Percentiles rank a stretch among this genome's conserved stretches.
These are phyloP conservation scores for Clistopyga incitator DNA, from an alignment of 2,888 invertebrate species.

Conservation along the genomic window DNA sequence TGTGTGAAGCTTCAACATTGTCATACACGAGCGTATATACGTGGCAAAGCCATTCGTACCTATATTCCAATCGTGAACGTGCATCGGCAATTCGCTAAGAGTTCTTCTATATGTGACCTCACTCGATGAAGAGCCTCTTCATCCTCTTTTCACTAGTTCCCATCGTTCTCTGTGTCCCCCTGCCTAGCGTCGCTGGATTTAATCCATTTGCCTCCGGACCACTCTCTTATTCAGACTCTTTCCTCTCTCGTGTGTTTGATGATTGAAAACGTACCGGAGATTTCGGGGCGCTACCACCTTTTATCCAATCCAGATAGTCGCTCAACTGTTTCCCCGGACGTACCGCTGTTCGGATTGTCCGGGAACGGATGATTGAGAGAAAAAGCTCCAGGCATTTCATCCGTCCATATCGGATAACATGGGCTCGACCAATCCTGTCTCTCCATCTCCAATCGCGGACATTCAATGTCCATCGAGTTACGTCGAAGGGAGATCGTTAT, in stretches of 20 bases:
- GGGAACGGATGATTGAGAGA: constrained; percentile 16
- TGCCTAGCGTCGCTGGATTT: constrained; percentile 11
- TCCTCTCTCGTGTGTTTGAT: constrained; percentile 23
- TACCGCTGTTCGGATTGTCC: constrained; percentile 64
- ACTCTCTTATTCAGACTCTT: constrained; percentile 13
- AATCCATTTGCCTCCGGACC: constrained; percentile 26
- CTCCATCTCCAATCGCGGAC: background rate
- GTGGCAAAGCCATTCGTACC: background rate
- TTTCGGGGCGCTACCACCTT: constrained; percentile 14
- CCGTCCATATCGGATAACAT: background rate
- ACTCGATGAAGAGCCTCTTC: constrained; percentile 31
- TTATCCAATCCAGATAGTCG: constrained; percentile 6
- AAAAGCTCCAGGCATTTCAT: background rate
- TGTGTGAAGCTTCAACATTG: background rate
- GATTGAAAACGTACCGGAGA: constrained; percentile 27
- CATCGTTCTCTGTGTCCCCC: background rate
- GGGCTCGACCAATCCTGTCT: background rate
- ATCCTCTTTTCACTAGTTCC: constrained; percentile 21
- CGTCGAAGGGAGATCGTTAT: background rate
- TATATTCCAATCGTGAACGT: constrained; percentile 34
- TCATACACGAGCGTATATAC: background rate
- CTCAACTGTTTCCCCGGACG: constrained; percentile 22
- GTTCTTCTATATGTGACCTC: constrained; percentile 16
- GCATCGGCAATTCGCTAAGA: constrained; percentile 2
- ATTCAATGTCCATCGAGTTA: constrained; percentile 6